These are phyloP conservation scores for Anticlea derivata DNA, from an alignment of 2,888 invertebrate genomes.

Conservation along the genomic window DNA sequence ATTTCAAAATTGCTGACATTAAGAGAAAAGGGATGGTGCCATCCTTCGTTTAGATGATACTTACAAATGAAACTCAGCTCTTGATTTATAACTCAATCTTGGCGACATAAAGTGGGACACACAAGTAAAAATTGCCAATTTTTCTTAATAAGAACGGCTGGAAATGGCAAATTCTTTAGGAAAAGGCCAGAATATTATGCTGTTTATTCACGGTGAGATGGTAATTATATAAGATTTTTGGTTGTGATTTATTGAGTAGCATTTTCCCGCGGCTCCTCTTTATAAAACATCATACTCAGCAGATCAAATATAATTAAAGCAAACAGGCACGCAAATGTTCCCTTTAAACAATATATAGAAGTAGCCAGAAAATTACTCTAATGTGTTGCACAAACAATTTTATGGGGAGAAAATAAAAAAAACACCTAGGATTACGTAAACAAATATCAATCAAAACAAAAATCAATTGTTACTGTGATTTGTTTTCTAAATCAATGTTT, in stretches of 20 bases:
- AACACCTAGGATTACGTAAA: too few relatives aligned
- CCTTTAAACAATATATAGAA: too few relatives aligned
- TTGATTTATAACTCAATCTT: constrained; percentile 79
- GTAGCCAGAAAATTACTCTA: too few relatives aligned
- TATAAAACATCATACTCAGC: too few relatives aligned
- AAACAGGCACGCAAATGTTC: too few relatives aligned
- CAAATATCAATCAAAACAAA: too few relatives aligned
- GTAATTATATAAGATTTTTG: constrained; percentile 12
- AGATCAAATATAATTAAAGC: too few relatives aligned
- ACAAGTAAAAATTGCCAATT: constrained; percentile 80
- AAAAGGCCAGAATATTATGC: constrained; percentile 19
- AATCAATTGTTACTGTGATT: too few relatives aligned
- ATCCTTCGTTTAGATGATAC: constrained; percentile 67
- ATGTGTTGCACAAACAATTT: too few relatives aligned
- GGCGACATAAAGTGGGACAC: constrained; percentile 72
- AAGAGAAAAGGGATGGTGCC: constrained; percentile 53
- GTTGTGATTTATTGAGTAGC: constrained; percentile 2
- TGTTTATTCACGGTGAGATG: constrained; percentile 20
- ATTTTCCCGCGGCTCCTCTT: background rate
- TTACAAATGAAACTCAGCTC: constrained; percentile 69
- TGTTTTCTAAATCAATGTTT: too few relatives aligned
- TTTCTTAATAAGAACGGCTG: constrained; percentile 71
- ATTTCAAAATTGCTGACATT: constrained; percentile 45
- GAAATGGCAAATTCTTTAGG: constrained; percentile 51
- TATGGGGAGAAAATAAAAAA: too few relatives aligned